Conservation (phyloP, 2,797 vertebrate genomes). For the Enteromius fasciolatus region DNA sequence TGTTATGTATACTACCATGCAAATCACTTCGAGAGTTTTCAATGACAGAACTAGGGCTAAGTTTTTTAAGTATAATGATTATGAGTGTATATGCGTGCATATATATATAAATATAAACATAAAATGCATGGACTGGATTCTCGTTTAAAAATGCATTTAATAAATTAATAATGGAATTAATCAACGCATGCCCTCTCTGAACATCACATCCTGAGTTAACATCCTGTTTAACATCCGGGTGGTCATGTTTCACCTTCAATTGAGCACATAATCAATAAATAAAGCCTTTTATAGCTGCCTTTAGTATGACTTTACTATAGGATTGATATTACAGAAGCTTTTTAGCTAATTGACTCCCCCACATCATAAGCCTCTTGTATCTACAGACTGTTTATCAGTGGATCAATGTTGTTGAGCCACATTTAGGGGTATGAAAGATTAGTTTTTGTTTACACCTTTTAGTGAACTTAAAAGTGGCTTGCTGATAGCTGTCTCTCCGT, state of each 20-base stretch:
- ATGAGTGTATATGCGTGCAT: neutral
- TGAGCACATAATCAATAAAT: slow-evolving; percentile 16
- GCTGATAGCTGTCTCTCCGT: neutral
- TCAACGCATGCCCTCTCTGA: neutral
- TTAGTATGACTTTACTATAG: neutral
- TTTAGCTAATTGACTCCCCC: neutral
- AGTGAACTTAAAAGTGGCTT: neutral
- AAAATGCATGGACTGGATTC: neutral
- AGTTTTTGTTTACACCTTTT: neutral
- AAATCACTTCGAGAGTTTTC: too few species aligned
- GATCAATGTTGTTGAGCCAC: neutral
- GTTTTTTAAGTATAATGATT: neutral
- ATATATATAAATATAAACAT: neutral
- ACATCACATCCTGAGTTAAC: neutral
- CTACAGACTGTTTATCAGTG: neutral
- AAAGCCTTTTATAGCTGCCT: neutral
- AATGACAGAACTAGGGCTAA: neutral
- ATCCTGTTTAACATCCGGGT: neutral
- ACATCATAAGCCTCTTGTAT: neutral
- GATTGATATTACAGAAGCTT: neutral
- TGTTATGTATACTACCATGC: too few species aligned
- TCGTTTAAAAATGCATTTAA: neutral
- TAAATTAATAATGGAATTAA: neutral
- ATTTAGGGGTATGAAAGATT: neutral
- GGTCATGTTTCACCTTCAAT: neutral